phyloP scores from a whole-genome alignment of 2,113 vertebrate genomes.

The Microcebus ravelobensis region DNA sequence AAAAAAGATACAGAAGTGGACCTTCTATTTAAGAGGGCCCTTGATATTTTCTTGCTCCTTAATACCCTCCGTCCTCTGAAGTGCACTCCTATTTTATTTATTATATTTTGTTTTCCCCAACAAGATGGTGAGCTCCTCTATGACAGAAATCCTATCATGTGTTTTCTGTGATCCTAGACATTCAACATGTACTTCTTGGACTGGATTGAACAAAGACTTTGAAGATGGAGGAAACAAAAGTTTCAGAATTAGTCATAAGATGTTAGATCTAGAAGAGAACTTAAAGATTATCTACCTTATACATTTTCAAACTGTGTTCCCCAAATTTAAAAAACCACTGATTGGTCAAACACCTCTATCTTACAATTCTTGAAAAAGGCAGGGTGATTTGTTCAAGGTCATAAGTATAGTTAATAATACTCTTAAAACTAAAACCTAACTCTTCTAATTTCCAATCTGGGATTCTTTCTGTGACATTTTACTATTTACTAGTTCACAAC shows the following conservation, averaged over 20 bases:
- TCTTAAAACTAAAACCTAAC: constrained; percentile 26
- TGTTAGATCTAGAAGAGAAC: not conserved
- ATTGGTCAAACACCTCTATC: not conserved
- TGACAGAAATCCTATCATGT: not conserved
- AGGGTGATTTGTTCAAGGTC: constrained; percentile 6
- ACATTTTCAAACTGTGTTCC: not conserved
- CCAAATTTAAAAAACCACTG: not conserved
- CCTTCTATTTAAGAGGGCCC: not conserved
- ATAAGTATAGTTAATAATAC: not conserved
- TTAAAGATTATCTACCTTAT: not conserved
- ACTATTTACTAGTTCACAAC: not conserved
- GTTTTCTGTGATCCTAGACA: constrained; percentile 16
- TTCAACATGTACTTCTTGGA: not conserved
- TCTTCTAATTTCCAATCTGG: constrained; percentile 18
- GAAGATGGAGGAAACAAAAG: not conserved
- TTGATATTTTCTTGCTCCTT: not conserved
- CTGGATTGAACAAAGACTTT: constrained; percentile 1
- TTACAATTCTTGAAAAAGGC: constrained; percentile 17
- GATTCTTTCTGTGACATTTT: not conserved
- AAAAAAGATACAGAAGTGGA: not conserved
- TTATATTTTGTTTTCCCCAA: not conserved
- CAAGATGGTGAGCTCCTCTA: not conserved
- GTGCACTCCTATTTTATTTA: not conserved
- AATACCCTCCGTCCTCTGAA: constrained; percentile 9
- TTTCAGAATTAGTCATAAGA: constrained; percentile 3